Conservation (phyloP, 2,797 vertebrate species). For the Sitta carolinensis region DNA sequence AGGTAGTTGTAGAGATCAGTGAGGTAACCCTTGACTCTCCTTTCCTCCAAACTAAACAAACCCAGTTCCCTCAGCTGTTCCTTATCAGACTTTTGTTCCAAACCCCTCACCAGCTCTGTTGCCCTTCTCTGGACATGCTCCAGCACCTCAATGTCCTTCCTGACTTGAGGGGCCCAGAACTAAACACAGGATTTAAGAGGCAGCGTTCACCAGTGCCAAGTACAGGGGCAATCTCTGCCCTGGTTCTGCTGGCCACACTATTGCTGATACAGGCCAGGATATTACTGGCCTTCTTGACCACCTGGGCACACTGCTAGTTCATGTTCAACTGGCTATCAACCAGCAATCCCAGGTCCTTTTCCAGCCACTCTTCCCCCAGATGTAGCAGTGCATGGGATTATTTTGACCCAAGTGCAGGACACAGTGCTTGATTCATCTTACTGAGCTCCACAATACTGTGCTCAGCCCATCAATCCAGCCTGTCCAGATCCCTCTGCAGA, state of each 20-base stretch:
- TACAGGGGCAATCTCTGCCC: background rate
- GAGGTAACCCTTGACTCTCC: background rate
- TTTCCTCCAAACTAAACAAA: background rate
- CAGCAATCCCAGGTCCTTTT: background rate
- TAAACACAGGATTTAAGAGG: background rate
- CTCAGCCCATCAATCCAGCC: accelerated
- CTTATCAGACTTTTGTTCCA: background rate
- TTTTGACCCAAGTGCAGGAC: background rate
- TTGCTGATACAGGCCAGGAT: background rate
- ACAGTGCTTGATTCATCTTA: background rate
- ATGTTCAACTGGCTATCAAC: background rate
- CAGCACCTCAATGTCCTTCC: background rate
- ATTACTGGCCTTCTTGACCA: background rate
- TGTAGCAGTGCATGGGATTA: background rate
- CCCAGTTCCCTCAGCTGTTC: background rate
- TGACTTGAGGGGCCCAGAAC: background rate
- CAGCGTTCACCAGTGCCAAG: background rate
- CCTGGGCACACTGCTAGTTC: background rate
- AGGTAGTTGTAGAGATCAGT: background rate
- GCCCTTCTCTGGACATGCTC: background rate
- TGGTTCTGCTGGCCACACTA: background rate
- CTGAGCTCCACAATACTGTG: background rate
- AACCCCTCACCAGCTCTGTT: background rate
- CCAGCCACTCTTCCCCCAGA: background rate
- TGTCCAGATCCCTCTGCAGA: background rate